phyloP scores from a whole-genome alignment of 1,140 invertebrate species.

The Druon quercuslanigerum region DNA sequence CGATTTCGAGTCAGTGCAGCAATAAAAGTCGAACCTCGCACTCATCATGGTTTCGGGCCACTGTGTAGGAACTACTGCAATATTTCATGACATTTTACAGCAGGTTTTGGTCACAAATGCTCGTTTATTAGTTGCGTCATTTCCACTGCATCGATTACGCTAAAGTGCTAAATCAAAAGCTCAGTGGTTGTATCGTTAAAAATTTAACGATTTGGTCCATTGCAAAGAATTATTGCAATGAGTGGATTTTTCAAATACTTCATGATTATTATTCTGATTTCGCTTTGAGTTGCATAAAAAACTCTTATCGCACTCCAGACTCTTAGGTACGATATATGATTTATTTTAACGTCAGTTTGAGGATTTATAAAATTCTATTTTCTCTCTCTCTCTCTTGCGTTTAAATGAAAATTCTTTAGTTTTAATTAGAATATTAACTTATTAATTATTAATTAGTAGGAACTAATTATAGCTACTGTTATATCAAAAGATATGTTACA shows the following conservation, averaged over 20 bases:
- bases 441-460: too few relatives aligned
- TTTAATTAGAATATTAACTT: too few relatives aligned
- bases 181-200: conserved; percentile 6
- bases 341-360: too few relatives aligned
- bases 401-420: too few relatives aligned
- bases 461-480: too few relatives aligned
- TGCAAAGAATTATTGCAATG: background rate
- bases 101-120: conserved; percentile 12
- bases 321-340: too few relatives aligned
- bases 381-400: too few relatives aligned
- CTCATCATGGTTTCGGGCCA: conserved; percentile 39
- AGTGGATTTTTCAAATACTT: background rate
- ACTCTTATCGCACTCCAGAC: too few relatives aligned
- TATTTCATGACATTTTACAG: conserved; percentile 41
- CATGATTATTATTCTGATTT: background rate
- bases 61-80: conserved; percentile 36
- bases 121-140: background rate
- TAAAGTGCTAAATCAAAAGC: conserved; percentile 8
- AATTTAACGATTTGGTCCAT: background rate
- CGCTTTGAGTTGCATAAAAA: background rate
- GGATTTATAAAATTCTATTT: too few relatives aligned
- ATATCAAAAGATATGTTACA: too few relatives aligned
- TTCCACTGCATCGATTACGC: background rate
- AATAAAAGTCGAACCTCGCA: conserved; percentile 54
- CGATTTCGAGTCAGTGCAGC: conserved; percentile 31